Evolutionary conservation across 1,140 invertebrate species (phyloP).

Genomic region (Diplogasteroides magnus): DNA sequence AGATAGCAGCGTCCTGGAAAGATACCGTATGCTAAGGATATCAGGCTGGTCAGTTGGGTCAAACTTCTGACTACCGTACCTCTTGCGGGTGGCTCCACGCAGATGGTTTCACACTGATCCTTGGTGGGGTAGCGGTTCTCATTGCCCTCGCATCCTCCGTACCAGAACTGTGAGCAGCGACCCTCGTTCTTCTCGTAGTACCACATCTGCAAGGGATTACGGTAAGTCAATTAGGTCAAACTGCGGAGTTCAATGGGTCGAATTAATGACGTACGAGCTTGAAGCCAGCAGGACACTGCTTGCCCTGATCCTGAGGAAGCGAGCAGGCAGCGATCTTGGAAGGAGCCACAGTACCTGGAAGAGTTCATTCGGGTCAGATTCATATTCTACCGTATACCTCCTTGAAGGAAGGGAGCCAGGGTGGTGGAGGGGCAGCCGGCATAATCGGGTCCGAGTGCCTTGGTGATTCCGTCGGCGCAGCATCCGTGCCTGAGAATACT

Average conservation of each 20-base stretch:
- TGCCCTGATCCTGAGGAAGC: constrained; percentile 40
- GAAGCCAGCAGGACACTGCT: constrained; percentile 59
- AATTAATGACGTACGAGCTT: constrained; percentile 58
- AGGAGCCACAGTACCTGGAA: constrained; percentile 52
- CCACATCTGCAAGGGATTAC: constrained; percentile 61
- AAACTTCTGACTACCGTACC: constrained; percentile 60
- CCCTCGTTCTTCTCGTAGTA: constrained; percentile 76
- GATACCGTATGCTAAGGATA: too few relatives aligned
- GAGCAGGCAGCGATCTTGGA: constrained; percentile 38
- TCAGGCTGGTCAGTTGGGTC: constrained; percentile 18
- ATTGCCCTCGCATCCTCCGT: constrained; percentile 79
- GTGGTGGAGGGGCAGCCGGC: constrained; percentile 54
- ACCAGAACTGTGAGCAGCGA: constrained; percentile 70
- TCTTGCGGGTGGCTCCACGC: constrained; percentile 76
- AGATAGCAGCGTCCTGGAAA: constrained; percentile 46
- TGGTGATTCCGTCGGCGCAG: constrained; percentile 56
- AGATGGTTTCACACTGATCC: constrained; percentile 78
- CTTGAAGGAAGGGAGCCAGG: constrained; percentile 42
- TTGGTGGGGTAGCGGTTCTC: constrained; percentile 75
- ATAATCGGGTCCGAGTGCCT: constrained; percentile 54
- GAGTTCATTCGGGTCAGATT: too few relatives aligned
- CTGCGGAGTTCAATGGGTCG: neutral
- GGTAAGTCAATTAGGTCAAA: neutral
- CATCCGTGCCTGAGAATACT: constrained; percentile 52
- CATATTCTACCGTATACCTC: too few relatives aligned